phyloP scores from a whole-genome alignment of 2,888 invertebrate species.

The Suillia variegata region DNA sequence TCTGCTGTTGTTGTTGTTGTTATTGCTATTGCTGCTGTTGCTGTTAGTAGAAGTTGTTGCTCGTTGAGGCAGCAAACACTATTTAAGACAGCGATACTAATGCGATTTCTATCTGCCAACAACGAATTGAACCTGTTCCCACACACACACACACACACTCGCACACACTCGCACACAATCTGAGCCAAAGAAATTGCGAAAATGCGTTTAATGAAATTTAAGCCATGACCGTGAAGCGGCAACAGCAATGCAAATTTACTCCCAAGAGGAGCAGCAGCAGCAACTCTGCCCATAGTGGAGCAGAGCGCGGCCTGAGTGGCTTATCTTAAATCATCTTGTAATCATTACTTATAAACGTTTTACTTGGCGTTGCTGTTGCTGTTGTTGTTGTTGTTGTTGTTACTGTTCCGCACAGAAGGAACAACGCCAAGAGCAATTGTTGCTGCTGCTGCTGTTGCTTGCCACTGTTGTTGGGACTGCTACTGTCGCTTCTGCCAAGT shows the following conservation, averaged over 20 bases:
- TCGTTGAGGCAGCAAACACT: constrained; percentile 16
- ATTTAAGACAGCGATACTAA: background rate
- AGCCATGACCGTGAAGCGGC: background rate
- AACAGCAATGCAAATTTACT: constrained; percentile 46
- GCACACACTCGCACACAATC: too few species aligned
- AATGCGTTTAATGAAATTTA: constrained; percentile 19
- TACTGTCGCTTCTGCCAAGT: constrained; percentile 18
- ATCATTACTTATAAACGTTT: constrained; percentile 38
- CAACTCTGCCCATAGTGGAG: constrained; percentile 27
- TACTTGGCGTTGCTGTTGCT: constrained; percentile 15
- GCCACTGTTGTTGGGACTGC: constrained; percentile 11
- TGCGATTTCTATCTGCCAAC: background rate
- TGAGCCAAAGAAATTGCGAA: background rate
- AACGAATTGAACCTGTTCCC: constrained; percentile 18
- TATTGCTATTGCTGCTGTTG: too few species aligned
- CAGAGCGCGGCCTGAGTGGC: constrained; percentile 6
- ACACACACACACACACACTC: constrained; percentile 2
- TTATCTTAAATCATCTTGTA: constrained; percentile 39
- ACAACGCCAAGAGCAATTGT: constrained; percentile 2
- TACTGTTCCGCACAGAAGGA: background rate
- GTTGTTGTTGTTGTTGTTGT: too few species aligned
- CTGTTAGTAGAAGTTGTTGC: too few species aligned
- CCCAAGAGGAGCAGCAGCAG: constrained; percentile 23
- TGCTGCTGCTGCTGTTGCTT: constrained; percentile 16
- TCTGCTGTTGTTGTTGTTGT: too few species aligned